phyloP scores from a whole-genome alignment of 2,888 invertebrate species.

The Ethmia dodecea region DNA sequence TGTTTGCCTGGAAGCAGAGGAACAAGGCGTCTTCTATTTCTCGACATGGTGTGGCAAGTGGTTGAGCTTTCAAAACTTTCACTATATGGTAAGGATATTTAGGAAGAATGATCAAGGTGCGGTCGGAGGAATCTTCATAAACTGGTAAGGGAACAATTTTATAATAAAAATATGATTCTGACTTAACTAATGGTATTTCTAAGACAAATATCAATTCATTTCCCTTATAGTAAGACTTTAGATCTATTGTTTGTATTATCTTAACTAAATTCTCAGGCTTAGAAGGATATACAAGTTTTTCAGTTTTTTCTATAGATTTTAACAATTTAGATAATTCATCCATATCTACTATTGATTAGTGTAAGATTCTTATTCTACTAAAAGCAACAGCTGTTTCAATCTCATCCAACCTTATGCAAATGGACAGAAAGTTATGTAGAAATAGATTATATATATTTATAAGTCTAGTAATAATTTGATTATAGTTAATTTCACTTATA shows the following conservation, averaged over 20 bases:
- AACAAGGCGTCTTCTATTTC: conserved; percentile 6
- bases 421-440: conserved; percentile 10
- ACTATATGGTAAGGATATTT: conserved; percentile 18
- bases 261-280: conserved; percentile 15
- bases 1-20: not conserved
- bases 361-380: conserved; percentile 12
- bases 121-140: conserved; percentile 6
- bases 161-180: conserved; percentile 11
- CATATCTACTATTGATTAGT: conserved; percentile 4
- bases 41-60: conserved; percentile 14
- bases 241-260: conserved; percentile 13
- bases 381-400: conserved; percentile 14
- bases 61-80: conserved; percentile 13
- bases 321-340: conserved; percentile 1
- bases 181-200: conserved; percentile 13
- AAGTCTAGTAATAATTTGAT: no score
- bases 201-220: conserved; percentile 19
- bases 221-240: conserved; percentile 17
- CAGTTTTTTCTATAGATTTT: conserved; percentile 4
- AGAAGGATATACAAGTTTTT: conserved; percentile 11
- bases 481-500: no score
- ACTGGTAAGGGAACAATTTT: conserved; percentile 15
- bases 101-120: conserved; percentile 12
- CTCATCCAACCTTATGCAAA: conserved; percentile 10
- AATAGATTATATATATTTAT: conserved; percentile 7